These are phyloP conservation scores for Papilio polytes DNA, from an alignment of 1,140 invertebrate genomes.

Conservation along the genomic window DNA sequence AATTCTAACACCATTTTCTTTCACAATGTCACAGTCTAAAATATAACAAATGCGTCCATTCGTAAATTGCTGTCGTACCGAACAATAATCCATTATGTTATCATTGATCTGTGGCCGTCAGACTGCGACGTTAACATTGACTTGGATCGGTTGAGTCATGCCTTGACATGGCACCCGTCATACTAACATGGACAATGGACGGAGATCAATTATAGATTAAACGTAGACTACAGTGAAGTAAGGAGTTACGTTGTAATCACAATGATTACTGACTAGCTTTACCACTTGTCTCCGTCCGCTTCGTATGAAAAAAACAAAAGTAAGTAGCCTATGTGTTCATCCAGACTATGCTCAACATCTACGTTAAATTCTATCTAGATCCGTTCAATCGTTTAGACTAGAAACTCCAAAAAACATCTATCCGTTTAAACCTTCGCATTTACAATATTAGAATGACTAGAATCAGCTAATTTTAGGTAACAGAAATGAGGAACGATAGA, in stretches of 20 bases:
- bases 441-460: neutral
- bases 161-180: slow-evolving; percentile 36
- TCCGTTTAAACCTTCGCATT: no score
- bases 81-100: slow-evolving; percentile 48
- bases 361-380: no score
- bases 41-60: slow-evolving; percentile 30
- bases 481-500: no score
- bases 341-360: no score
- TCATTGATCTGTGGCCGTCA: slow-evolving; percentile 42
- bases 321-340: no score
- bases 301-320: no score
- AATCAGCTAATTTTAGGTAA: neutral
- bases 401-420: no score
- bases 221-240: neutral
- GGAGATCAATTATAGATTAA: slow-evolving; percentile 40
- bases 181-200: slow-evolving; percentile 34
- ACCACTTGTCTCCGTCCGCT: no score
- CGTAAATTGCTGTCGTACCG: slow-evolving; percentile 29
- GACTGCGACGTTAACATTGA: slow-evolving; percentile 37
- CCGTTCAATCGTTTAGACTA: no score
- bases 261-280: neutral
- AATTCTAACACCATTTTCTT: slow-evolving; percentile 27
- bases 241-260: neutral
- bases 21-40: slow-evolving; percentile 19
- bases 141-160: slow-evolving; percentile 43